Evolutionary conservation across 2,888 invertebrate species (phyloP).

Genomic region (Sinhomidia bicolor): DNA sequence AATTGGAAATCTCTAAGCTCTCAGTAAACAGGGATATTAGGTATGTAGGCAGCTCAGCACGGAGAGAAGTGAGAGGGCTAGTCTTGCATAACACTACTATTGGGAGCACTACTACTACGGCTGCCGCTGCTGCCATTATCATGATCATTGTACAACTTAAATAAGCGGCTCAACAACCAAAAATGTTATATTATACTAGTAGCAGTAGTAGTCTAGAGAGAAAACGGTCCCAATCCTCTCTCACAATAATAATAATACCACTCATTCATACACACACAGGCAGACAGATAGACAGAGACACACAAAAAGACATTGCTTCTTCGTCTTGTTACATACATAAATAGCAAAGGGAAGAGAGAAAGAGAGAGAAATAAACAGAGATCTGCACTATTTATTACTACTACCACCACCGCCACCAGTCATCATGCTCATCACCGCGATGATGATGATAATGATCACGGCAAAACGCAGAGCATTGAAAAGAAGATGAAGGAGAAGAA

Average conservation of each 20-base stretch:
- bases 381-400: no score
- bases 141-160: not conserved
- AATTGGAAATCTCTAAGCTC: constrained; percentile 38
- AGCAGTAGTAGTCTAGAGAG: no score
- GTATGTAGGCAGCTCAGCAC: not conserved
- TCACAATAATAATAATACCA: not conserved
- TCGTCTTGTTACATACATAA: not conserved
- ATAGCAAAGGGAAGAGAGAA: no score
- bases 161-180: constrained; percentile 19
- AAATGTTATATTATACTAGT: constrained; percentile 21
- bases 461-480: not conserved
- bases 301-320: not conserved
- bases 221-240: constrained; percentile 26
- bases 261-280: not conserved
- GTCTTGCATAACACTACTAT: constrained; percentile 4
- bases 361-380: no score
- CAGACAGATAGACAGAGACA: not conserved
- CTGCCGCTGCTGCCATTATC: not conserved
- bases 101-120: not conserved
- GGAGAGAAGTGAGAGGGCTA: constrained; percentile 6
- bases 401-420: not conserved
- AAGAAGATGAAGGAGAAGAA: not conserved
- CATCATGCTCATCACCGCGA: not conserved
- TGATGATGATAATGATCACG: not conserved
- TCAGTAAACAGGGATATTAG: constrained; percentile 36